Evolutionary conservation across 92 coral and sea anemone genomes (phyloP).

Genomic region (Siderastrea radians): DNA sequence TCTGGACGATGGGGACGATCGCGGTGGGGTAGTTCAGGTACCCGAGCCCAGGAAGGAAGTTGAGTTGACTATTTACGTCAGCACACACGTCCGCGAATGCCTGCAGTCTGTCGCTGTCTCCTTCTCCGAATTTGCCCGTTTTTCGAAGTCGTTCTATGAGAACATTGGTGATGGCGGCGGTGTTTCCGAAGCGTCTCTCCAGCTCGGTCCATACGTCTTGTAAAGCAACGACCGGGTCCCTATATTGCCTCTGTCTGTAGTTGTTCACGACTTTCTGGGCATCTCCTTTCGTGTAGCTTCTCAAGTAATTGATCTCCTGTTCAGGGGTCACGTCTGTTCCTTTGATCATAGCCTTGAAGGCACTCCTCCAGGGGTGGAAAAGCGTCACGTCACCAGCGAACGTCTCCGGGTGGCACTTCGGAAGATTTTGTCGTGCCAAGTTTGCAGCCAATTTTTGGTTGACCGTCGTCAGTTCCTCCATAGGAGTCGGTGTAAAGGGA

Average conservation of each 20-base stretch:
- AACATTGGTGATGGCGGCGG: conserved; percentile 20
- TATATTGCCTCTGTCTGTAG: background rate
- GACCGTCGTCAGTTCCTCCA: background rate
- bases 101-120: conserved; percentile 28
- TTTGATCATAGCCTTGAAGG: background rate
- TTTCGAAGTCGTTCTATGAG: conserved; percentile 2
- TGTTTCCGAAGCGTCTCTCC: conserved; percentile 14
- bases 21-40: conserved; percentile 39
- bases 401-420: background rate
- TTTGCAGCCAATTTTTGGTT: background rate
- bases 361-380: conserved; percentile 10
- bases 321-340: background rate
- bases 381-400: background rate
- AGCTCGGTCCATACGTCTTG: conserved; percentile 18
- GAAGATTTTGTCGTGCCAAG: background rate
- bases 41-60: conserved; percentile 26
- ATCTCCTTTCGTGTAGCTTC: no score
- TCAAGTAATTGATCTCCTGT: no score
- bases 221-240: background rate
- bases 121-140: conserved; percentile 16
- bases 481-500: no score
- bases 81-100: conserved; percentile 30
- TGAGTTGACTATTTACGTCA: conserved; percentile 29
- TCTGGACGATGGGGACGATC: conserved; percentile 37
- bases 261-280: conserved; percentile 12